Conservation (phyloP, 2,797 vertebrate genomes). For the Scomberomorus guttatus region DNA sequence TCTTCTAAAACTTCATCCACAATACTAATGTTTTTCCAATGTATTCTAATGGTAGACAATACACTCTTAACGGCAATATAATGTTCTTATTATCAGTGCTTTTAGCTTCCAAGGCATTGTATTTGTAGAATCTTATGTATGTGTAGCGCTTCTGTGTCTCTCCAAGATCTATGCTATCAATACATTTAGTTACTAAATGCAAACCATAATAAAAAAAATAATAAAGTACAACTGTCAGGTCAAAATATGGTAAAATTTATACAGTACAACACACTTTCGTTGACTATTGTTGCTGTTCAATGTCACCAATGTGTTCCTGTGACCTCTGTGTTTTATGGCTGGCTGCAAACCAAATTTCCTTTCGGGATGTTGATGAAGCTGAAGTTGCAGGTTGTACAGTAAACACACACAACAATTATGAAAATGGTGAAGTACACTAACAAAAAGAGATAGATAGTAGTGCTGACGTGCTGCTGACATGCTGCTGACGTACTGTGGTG, state of each 20-base stretch:
- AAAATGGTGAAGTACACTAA: no score
- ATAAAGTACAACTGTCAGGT: neutral
- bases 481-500: no score
- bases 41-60: neutral
- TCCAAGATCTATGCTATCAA: neutral
- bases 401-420: constrained; percentile 3
- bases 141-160: no score
- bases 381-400: neutral
- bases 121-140: no score
- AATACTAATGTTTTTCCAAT: neutral
- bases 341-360: constrained; percentile 27
- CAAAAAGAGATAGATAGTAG: no score
- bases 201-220: neutral
- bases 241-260: neutral
- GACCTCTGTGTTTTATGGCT: neutral
- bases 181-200: no score
- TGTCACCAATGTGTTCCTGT: neutral
- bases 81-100: no score
- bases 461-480: no score
- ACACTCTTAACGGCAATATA: no score
- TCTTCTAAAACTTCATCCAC: neutral
- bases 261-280: neutral
- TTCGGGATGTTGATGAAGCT: neutral
- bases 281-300: no score
- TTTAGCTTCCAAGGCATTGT: no score